Base-by-base conservation (phyloP, 1,140 invertebrate genomes). In the Gryllus bimaculatus region DNA sequence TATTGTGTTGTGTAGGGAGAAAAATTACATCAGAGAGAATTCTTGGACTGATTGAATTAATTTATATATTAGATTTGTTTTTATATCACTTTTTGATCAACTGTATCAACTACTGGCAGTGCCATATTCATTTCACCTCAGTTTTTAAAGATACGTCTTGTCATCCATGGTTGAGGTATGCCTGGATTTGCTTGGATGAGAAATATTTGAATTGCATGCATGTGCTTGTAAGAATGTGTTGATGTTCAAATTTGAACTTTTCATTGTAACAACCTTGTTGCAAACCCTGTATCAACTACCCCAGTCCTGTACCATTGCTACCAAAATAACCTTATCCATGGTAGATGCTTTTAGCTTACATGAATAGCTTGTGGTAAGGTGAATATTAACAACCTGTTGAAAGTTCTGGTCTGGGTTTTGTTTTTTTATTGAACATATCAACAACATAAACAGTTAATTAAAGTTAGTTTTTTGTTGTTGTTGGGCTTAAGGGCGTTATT, bases 31-130 rank as follows among this genome's bases (percentile, higher is more conserved):
- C 54, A 66, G 54, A 66, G 54, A 66, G 54, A 66, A 66, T 13
- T 66, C 54, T 66, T 66, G 54, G 54, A 66, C 54, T 66, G 54
- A 66, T 66, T 66, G 54, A 66, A 66, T 66, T 66, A 66, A 66
- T 66, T 66, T 66, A 66, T 66, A 66, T 66, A 66, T 66, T 66
- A 66, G 54, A 66, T 66, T 66, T 66, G 54, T 66, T 66, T 66
- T 66, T 66, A 66, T 66, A 66, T 66, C 54, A 66, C 54, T 66
- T 66, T 66, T 66, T 66, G 54, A 66, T 66, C 54, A 66, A 18
- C 54, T 66, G 18, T 66, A 66, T 66, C 10, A 66, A 13, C 18
- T 66, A 10, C 10, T 66, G 54, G 54, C 54, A 66, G 54, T 66
- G 54, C 54, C 54, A 66, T 66, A 66, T 66, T 66, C 54, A 66